Base-by-base conservation (phyloP, 2,888 invertebrate genomes). In the Aphelenchoides bicaudatus region DNA sequence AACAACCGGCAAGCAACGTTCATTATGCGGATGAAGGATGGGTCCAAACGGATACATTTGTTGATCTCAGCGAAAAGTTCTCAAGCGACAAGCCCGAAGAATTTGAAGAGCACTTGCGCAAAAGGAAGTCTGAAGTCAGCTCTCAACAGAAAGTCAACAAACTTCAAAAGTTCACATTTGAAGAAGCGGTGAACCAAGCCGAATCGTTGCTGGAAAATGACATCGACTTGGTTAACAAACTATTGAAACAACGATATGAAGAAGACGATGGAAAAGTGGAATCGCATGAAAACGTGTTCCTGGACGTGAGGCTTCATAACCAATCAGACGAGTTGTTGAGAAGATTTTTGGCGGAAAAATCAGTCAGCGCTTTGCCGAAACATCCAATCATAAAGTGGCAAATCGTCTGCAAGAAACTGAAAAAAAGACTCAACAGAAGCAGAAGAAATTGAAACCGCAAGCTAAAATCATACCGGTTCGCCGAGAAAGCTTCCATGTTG, bases 401-500 rank as follows among this genome's bases (percentile, higher is more conserved):
- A 19, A 43, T 21, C 43, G 23, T 21, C 23, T n/a, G 43, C 16
- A 6, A n/a, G 43, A 10, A 10, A n/a, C 34, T n/a, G 10, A 10
- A n/a, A 34, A 34, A 34, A n/a, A 10, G 10, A n/a, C 43, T 10
- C 10, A 19, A n/a, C n/a, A n/a, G n/a, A n/a, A n/a, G n/a, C n/a
- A n/a, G n/a, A n/a, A n/a, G n/a, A 43, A 43, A n/a, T 6, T 8
- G 43, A 43, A 43, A 43, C 43, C 43, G 23, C 43, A 43, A 43
- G 43, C 43, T 25, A 43, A 43, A 43, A 43, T 43, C 43, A 10
- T 21, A 19, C 43, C 43, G 23, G 34, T 16, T 13, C 34, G 34
- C 16, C 34, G 34, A 13, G 34, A 34, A 13, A 34, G 13, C 34
- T 34, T 16, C 13, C 34, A 13, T 13, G 34, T 16, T 34, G 34